phyloP scores from a whole-genome alignment of 2,113 vertebrate genomes.

The Nannospalax galili region DNA sequence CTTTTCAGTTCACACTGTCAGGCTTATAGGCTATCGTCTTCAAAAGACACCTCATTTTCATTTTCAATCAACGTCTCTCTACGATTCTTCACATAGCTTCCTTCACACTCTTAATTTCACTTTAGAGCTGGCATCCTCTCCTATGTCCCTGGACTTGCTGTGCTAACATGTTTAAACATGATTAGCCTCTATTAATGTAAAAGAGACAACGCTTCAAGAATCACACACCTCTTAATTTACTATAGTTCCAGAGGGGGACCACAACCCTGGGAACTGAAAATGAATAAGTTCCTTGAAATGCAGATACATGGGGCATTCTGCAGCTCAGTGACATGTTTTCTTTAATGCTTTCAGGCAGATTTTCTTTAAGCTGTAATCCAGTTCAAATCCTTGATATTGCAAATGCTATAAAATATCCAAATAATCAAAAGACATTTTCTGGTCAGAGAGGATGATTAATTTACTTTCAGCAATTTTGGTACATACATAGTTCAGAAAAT shows the following conservation, averaged over 20 bases:
- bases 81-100: constrained; percentile 83
- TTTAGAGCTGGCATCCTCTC: constrained; percentile 80
- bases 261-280: constrained; percentile 63
- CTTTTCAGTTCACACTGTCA: constrained; percentile 68
- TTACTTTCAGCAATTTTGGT: constrained; percentile 43
- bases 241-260: constrained; percentile 67
- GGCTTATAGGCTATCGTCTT: constrained; percentile 55
- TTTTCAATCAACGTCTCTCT: constrained; percentile 84
- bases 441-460: constrained; percentile 29
- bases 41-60: constrained; percentile 83
- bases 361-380: constrained; percentile 32
- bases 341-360: neutral
- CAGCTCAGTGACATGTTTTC: neutral
- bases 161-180: constrained; percentile 86
- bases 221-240: constrained; percentile 73
- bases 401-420: constrained; percentile 5
- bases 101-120: constrained; percentile 85
- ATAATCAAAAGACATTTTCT: constrained; percentile 48
- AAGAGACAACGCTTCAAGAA: constrained; percentile 72
- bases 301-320: neutral
- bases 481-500: constrained; percentile 47
- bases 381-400: constrained; percentile 1
- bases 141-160: constrained; percentile 83
- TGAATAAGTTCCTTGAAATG: constrained; percentile 34
- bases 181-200: constrained; percentile 79